Evolutionary conservation across 2,888 invertebrate genomes (phyloP).

Genomic region (Pammene fasciana): DNA sequence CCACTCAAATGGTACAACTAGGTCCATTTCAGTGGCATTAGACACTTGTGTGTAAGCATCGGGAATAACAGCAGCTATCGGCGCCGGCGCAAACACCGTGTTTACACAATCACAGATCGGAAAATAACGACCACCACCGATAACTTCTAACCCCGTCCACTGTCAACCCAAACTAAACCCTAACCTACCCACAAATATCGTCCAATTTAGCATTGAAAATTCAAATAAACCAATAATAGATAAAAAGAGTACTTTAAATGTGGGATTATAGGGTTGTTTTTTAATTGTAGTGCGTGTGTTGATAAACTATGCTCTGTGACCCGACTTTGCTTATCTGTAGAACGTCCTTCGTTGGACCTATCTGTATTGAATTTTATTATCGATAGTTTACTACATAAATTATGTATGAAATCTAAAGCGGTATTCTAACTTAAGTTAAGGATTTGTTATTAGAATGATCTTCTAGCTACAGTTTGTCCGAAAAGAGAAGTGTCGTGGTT

Average conservation of each 20-base stretch:
- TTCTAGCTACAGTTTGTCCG: too few relatives aligned
- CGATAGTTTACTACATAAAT: background rate
- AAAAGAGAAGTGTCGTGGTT: too few relatives aligned
- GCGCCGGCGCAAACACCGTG: constrained; percentile 29
- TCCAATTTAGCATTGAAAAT: background rate
- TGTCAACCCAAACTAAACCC: background rate
- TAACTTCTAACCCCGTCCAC: constrained; percentile 21
- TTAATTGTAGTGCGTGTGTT: background rate
- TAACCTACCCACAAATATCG: background rate
- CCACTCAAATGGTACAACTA: too few relatives aligned
- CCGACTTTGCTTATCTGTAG: constrained; percentile 30
- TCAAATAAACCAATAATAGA: background rate
- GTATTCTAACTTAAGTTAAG: too few relatives aligned
- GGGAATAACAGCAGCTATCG: constrained; percentile 18
- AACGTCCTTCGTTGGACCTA: constrained; percentile 33
- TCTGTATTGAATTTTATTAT: constrained; percentile 14
- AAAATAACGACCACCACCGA: constrained; percentile 33
- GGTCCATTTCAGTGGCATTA: too few relatives aligned
- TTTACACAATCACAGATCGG: constrained; percentile 40
- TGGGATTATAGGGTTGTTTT: background rate
- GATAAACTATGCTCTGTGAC: constrained; percentile 37
- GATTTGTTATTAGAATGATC: too few relatives aligned
- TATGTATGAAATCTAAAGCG: background rate
- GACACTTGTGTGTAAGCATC: background rate
- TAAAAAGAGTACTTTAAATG: background rate